Conservation (phyloP, 2,113 vertebrate genomes). For the Forbesichthys agassizii region DNA sequence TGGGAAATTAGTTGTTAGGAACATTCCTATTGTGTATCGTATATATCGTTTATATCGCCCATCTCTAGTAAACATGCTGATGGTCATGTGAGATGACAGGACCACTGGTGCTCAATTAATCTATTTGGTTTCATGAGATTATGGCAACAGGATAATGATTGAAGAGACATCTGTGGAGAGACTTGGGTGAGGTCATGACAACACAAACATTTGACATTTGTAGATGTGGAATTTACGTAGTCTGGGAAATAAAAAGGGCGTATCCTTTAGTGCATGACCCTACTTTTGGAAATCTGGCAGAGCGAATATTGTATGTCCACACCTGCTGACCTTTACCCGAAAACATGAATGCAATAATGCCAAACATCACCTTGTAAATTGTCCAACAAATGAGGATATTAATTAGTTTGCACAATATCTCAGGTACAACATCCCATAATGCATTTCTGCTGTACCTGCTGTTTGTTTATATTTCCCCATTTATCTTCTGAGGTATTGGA, state of each 20-base stretch:
- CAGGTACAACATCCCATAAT: neutral
- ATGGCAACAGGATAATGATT: slow-evolving; percentile 22
- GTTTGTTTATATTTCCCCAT: slow-evolving; percentile 35
- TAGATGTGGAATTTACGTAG: neutral
- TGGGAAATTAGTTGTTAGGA: no score
- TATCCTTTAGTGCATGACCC: neutral
- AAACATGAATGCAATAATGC: no score
- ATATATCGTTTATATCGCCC: no score
- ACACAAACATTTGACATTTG: slow-evolving; percentile 32
- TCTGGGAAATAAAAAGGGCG: no score
- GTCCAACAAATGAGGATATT: no score
- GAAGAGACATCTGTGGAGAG: slow-evolving; percentile 26
- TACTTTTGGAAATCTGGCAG: neutral
- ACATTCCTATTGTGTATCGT: no score
- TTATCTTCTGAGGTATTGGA: slow-evolving; percentile 41
- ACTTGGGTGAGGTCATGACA: slow-evolving; percentile 33
- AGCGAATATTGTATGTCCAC: no score
- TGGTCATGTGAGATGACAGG: slow-evolving; percentile 45
- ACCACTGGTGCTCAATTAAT: slow-evolving; percentile 15
- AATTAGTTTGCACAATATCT: neutral
- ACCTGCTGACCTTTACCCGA: neutral
- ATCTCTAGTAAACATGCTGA: slow-evolving; percentile 56
- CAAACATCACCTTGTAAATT: neutral
- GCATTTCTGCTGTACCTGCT: slow-evolving; percentile 16
- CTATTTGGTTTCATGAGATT: slow-evolving; percentile 43